phyloP scores from a whole-genome alignment of 2,797 vertebrate genomes.

The Lates japonicus region DNA sequence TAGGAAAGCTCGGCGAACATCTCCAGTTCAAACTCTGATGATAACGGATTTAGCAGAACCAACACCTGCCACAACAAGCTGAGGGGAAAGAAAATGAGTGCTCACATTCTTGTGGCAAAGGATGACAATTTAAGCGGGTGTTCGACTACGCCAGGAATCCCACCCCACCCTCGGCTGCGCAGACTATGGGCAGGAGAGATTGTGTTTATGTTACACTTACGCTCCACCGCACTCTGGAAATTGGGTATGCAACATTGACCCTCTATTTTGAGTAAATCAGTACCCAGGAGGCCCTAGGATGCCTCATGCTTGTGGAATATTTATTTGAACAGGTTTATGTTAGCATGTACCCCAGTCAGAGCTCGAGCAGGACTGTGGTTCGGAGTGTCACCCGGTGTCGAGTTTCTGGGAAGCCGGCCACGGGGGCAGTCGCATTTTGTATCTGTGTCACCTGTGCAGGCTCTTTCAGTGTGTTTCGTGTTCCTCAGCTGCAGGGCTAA shows the following conservation, averaged over 20 bases:
- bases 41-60: conserved; percentile 68
- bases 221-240: conserved; percentile 85
- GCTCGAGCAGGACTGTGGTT: conserved; percentile 55
- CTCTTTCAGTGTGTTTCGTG: conserved; percentile 67
- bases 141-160: conserved; percentile 86
- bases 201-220: conserved; percentile 88
- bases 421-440: conserved; percentile 73
- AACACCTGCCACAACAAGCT: conserved; percentile 87
- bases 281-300: conserved; percentile 81
- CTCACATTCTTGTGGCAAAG: conserved; percentile 87
- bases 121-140: conserved; percentile 87
- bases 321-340: conserved; percentile 82
- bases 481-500: conserved; percentile 74
- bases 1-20: conserved; percentile 23
- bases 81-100: conserved; percentile 73
- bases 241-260: conserved; percentile 87
- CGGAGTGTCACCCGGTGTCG: conserved; percentile 75
- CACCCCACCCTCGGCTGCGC: conserved; percentile 82
- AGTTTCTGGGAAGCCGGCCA: conserved; percentile 76
- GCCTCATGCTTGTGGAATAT: conserved; percentile 78
- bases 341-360: conserved; percentile 63
- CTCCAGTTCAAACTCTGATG: conserved; percentile 43
- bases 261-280: conserved; percentile 87
- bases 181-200: conserved; percentile 81
- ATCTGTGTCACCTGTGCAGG: conserved; percentile 79